Conservation (phyloP, 2,888 invertebrate species). For the Diaprepes abbreviatus region DNA sequence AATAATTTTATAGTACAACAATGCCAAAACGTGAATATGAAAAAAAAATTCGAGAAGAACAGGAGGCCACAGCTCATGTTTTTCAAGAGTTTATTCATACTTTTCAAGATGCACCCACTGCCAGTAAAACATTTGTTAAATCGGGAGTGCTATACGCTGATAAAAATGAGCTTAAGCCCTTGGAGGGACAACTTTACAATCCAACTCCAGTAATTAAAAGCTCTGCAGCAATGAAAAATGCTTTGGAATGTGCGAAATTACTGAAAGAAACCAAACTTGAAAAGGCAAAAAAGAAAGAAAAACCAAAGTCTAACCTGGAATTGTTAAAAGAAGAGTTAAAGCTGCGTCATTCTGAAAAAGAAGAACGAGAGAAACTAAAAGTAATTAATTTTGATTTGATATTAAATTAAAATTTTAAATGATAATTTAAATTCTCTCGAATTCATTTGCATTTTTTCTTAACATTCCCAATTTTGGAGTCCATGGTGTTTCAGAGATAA, state of each 20-base stretch:
- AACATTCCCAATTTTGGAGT: no score
- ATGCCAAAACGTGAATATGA: conserved; percentile 52
- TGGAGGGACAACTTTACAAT: conserved; percentile 89
- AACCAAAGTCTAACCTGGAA: conserved; percentile 96
- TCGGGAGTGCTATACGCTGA: conserved; percentile 95
- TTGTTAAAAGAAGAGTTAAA: conserved; percentile 97
- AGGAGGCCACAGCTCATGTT: conserved; percentile 89
- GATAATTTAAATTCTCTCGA: no score
- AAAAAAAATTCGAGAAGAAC: conserved; percentile 77
- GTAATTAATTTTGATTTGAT: no score
- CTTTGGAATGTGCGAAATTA: conserved; percentile 76
- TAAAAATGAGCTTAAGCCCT: conserved; percentile 73
- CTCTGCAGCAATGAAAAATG: conserved; percentile 72
- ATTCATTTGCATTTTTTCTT: no score
- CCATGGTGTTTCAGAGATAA: no score
- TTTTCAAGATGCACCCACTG: conserved; percentile 80
- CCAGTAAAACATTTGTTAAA: conserved; percentile 78
- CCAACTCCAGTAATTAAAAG: conserved; percentile 80
- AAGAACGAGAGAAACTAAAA: conserved; percentile 72
- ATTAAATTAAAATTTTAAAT: no score
- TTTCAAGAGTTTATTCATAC: conserved; percentile 97
- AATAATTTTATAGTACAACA: conserved; percentile 3
- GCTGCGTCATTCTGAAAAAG: conserved; percentile 93
- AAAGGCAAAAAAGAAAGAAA: conserved; percentile 73
- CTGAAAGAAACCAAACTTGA: conserved; percentile 74